Evolutionary conservation across 2,888 invertebrate genomes (phyloP).

Genomic region (Keiferia lycopersicella): DNA sequence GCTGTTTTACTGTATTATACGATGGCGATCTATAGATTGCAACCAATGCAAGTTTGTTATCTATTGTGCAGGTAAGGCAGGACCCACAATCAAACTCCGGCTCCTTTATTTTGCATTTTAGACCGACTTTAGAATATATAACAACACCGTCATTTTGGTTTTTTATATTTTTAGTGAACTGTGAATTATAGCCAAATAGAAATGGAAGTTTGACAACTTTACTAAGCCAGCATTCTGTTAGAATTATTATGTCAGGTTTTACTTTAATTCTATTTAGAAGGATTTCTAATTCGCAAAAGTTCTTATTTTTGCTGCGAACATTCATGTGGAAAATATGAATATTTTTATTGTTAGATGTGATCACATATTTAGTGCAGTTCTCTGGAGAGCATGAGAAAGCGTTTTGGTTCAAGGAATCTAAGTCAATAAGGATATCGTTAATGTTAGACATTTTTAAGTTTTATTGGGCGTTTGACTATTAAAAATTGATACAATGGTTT

Average conservation of each 20-base stretch:
- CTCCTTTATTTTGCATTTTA: background rate
- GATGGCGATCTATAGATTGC: constrained; percentile 3
- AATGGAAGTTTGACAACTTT: background rate
- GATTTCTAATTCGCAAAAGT: background rate
- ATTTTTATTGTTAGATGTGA: too few species aligned
- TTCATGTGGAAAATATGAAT: background rate
- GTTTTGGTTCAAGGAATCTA: too few species aligned
- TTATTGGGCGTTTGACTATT: too few species aligned
- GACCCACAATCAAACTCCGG: background rate
- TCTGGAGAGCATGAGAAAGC: too few species aligned
- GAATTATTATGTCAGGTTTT: background rate
- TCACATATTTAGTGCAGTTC: too few species aligned
- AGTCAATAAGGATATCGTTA: too few species aligned
- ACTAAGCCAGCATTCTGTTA: background rate
- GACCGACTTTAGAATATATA: background rate
- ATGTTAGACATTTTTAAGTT: too few species aligned
- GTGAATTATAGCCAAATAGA: background rate
- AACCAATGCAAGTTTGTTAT: background rate
- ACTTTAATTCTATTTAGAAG: background rate
- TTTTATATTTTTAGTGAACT: background rate
- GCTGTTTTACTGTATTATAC: background rate
- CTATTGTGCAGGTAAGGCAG: background rate
- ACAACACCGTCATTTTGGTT: constrained; percentile 22
- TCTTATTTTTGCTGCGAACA: background rate
- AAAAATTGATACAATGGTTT: too few species aligned